Evolutionary conservation across 2,113 vertebrate species (phyloP), one percentile per base, ranked within the genome.

Genomic region (Lontra canadensis): DNA sequence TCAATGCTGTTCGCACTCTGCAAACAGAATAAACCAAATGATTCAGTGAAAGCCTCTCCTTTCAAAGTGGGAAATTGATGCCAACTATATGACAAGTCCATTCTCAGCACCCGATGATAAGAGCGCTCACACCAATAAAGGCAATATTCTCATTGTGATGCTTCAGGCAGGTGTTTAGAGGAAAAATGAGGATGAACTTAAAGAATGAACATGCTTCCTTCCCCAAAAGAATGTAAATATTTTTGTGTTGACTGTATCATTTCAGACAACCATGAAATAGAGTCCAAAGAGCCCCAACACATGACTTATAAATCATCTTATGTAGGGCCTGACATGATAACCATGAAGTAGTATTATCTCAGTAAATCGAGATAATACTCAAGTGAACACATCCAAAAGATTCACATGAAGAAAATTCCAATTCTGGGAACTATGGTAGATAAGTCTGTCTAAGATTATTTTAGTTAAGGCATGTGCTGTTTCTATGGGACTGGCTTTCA

Each of bases 21-120:
- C 84, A 88, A 85, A 61, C 76, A 90, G 76, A 85, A 76, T 85
- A 96, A 93, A 79, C 47, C 85, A 65, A 39, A 21, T 73, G 88
- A 86, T 76, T 95, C 94, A 52, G 80, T 2, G 6, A 63, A 21
- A 1, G 15, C 14, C 7, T 21, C 61, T 96, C 57, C 89, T 76
- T 86, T 90, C 59, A 0, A 87, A 89, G 65, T 44, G 29, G 57
- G 89, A 86, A 87, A 92, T 34, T 81, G 88, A 42, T 67, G 71
- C 26, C 4, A 10, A 63, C 74, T 61, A 29, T 14, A 6, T 23
- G 31, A n/a, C 26, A 6, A 14, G 15, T 49, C 55, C 57, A 0
- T 36, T 39, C 36, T 42, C 39, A 26, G 49, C 26, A 13, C 31
- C 44, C 36, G 20, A 47, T 23, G 63, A n/a, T 47, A 44, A 65